A percentile compares a stretch with the other conserved stretches of the same genome.
Evolutionary conservation across 2,797 vertebrate species (phyloP).

Genomic region (Sebastes cheni): DNA sequence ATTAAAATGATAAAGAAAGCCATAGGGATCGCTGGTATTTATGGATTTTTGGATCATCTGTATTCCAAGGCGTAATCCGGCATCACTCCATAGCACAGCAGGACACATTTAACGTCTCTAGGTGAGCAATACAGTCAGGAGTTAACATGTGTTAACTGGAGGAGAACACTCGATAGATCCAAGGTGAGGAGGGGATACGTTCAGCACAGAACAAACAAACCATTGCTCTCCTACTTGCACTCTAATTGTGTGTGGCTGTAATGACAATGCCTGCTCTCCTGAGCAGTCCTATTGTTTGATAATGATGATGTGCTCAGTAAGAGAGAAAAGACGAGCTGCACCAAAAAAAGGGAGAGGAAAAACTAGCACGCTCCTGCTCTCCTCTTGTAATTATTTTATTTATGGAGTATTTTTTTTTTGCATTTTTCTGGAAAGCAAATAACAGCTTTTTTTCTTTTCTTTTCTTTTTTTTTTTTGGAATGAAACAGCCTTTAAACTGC

Average conservation of each 20-base stretch:
- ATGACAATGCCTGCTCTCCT: conserved; percentile 80
- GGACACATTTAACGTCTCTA: conserved; percentile 54
- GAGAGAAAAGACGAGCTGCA: conserved; percentile 69
- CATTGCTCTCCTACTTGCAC: conserved; percentile 83
- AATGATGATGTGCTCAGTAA: conserved; percentile 81
- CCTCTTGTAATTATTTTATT: conserved; percentile 69
- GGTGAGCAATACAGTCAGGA: conserved; percentile 49
- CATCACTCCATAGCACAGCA: conserved; percentile 25
- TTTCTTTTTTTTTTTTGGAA: conserved; percentile 64
- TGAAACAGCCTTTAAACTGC: conserved; percentile 69
- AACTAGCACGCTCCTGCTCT: conserved; percentile 75
- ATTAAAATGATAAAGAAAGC: conserved; percentile 13
- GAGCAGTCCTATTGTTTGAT: conserved; percentile 79
- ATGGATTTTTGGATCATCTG: conserved; percentile 38
- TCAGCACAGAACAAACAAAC: conserved; percentile 87
- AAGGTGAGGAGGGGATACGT: conserved; percentile 76
- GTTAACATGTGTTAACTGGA: conserved; percentile 55
- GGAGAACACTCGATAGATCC: conserved; percentile 48
- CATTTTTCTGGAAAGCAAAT: conserved; percentile 60
- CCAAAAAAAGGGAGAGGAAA: conserved; percentile 63
- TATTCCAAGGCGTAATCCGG: conserved; percentile 25
- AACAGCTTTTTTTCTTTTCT: conserved; percentile 49
- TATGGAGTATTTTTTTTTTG: conserved; percentile 42
- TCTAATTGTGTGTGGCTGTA: conserved; percentile 85
- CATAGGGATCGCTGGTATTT: conserved; percentile 24